Base-by-base conservation (phyloP, 2,113 vertebrate genomes). In the Nyctibius bracteatus region DNA sequence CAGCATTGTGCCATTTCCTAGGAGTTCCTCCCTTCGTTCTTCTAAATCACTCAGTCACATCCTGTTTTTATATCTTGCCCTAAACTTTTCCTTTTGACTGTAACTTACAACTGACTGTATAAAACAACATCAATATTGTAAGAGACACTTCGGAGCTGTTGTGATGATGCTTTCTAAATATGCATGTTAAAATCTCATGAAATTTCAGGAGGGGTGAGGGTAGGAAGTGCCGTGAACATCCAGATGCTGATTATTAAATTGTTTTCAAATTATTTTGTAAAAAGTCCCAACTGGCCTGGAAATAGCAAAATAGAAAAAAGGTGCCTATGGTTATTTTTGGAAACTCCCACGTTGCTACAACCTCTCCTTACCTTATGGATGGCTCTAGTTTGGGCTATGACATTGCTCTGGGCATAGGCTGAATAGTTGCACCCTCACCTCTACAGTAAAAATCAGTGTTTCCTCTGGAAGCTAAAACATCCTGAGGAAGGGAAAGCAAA, bases 61-160 rank as follows among this genome's bases (percentile, higher is more conserved):
- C 96, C 93, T 97, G 93, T 74, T 97, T 96, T 97, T 95, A 82
- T 92, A 78, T 92, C 83, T 91, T 94, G 92, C 97, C 95, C 95
- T 97, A 96, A 97, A 95, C 86, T 94, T 86, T 94, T 96, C 77
- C 61, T 94, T 94, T 95, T 89, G 93, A 85, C 84, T 78, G 68
- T 88, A 95, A 92, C 87, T 94, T 97, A 90, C 72, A 94, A 78
- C 75, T 88, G 93, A 88, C 71, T 91, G 79, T 54, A 81, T 94
- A 90, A 97, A 97, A 82, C 92, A 94, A 85, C 95, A 94, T 94
- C 85, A 92, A 65, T 95, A 86, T 78, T 92, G 39, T 93, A 97
- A 87, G 80, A 97, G 93, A 52, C 72, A 96, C 77, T 96, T 96
- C 41, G 15, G 88, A 92, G 86, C 37, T 82, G 72, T 80, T 82